These are phyloP conservation scores for Muntiacus muntjak DNA, from an alignment of 2,113 vertebrate genomes.

Conservation along the genomic window DNA sequence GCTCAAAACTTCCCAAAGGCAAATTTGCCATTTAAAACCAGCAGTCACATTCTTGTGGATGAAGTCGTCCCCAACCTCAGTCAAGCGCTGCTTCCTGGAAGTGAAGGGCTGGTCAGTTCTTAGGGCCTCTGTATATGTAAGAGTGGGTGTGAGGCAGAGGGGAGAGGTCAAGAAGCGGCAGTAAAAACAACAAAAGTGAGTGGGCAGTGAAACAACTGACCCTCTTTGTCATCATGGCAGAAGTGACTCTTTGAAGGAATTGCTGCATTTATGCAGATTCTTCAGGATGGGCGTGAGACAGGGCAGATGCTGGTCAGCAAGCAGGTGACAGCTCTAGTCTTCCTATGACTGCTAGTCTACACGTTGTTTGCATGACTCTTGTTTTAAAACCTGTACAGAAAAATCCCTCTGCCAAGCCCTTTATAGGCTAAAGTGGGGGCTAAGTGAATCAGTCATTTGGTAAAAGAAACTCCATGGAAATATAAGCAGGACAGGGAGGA, in stretches of 20 bases:
- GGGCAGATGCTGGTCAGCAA: not conserved
- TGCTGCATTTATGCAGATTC: not conserved
- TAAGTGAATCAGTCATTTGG: not conserved
- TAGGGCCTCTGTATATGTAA: not conserved
- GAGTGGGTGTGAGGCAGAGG: not conserved
- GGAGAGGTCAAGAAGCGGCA: not conserved
- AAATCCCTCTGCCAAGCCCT: not conserved
- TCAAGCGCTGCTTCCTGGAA: too few relatives aligned
- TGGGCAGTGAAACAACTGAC: not conserved
- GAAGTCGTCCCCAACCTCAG: not conserved
- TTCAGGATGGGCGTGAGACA: not conserved
- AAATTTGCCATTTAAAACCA: not conserved
- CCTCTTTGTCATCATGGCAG: not conserved
- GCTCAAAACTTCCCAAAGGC: not conserved
- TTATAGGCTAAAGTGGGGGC: not conserved
- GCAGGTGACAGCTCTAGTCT: not conserved
- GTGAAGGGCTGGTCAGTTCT: not conserved
- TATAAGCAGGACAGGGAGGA: not conserved
- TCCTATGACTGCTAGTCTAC: too few relatives aligned
- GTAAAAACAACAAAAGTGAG: not conserved
- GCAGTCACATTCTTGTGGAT: not conserved
- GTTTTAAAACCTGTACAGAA: not conserved
- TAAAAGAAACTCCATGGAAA: not conserved
- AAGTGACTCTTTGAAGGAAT: not conserved
- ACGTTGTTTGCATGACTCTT: not conserved